Evolutionary conservation across 2,113 vertebrate genomes (phyloP).

Genomic region (Cololabis saira): DNA sequence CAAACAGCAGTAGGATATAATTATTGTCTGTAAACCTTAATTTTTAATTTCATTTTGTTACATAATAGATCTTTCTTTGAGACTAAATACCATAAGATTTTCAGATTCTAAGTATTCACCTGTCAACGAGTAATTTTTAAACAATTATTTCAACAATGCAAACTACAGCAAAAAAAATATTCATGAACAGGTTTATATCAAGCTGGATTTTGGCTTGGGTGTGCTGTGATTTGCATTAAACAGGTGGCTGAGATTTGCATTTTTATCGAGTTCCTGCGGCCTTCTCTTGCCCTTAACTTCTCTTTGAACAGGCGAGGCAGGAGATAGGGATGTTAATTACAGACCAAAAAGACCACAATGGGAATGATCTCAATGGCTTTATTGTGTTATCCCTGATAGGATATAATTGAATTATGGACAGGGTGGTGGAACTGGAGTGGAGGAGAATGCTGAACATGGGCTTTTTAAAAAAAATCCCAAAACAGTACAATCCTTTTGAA

Average conservation of each 20-base stretch:
- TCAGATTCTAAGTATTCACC: background rate
- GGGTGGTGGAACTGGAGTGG: constrained; percentile 4
- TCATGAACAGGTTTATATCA: constrained; percentile 32
- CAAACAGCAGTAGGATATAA: too few species aligned
- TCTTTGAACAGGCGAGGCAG: constrained; percentile 52
- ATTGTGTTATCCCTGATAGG: constrained; percentile 62
- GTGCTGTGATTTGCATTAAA: constrained; percentile 65
- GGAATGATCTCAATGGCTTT: constrained; percentile 67
- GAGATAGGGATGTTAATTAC: constrained; percentile 77
- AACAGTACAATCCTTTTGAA: constrained; percentile 16
- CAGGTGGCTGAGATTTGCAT: constrained; percentile 76
- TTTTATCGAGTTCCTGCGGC: constrained; percentile 74
- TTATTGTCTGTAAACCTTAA: too few species aligned
- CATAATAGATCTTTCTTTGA: background rate
- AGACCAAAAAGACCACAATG: constrained; percentile 62
- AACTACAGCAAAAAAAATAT: background rate
- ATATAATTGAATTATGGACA: constrained; percentile 74
- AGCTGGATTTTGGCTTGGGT: constrained; percentile 48
- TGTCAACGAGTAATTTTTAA: constrained; percentile 7
- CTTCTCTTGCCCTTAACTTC: constrained; percentile 68
- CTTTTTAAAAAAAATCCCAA: background rate
- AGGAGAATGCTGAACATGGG: constrained; percentile 32
- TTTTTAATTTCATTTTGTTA: background rate
- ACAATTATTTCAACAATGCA: background rate
- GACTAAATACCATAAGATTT: background rate